Conservation (phyloP, 2,888 invertebrate species). For the Eustalomyia histrio region DNA sequence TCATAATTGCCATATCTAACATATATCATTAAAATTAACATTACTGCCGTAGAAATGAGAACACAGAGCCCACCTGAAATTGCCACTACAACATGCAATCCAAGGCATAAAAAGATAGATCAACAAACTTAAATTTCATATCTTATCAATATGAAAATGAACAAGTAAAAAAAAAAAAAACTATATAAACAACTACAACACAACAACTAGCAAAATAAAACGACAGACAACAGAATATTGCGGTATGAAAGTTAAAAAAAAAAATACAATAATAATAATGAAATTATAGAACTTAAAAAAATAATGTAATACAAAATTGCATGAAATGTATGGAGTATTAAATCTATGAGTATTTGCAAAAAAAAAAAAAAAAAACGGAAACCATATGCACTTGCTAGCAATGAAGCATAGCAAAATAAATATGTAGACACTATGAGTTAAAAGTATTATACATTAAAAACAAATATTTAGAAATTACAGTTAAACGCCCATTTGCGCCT, state of each 20-base stretch:
- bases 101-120: conserved; percentile 62
- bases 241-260: conserved; percentile 27
- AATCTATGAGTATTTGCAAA: conserved; percentile 49
- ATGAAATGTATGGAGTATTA: conserved; percentile 38
- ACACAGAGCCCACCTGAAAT: conserved; percentile 64
- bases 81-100: conserved; percentile 65
- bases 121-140: conserved; percentile 64
- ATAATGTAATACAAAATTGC: conserved; percentile 57
- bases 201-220: neutral
- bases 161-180: conserved; percentile 18
- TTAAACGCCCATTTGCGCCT: too few species aligned
- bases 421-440: neutral
- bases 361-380: conserved; percentile 56
- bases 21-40: conserved; percentile 64
- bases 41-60: conserved; percentile 61
- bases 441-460: neutral
- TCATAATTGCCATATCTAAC: conserved; percentile 64
- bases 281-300: conserved; percentile 56
- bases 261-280: conserved; percentile 53
- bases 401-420: conserved; percentile 54
- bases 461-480: too few species aligned
- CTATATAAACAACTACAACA: neutral
- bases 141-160: conserved; percentile 59
- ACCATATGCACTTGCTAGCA: conserved; percentile 65
- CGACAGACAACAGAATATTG: conserved; percentile 34